Base-by-base conservation (phyloP, 2,797 vertebrate genomes). In the Gouania willdenowi region DNA sequence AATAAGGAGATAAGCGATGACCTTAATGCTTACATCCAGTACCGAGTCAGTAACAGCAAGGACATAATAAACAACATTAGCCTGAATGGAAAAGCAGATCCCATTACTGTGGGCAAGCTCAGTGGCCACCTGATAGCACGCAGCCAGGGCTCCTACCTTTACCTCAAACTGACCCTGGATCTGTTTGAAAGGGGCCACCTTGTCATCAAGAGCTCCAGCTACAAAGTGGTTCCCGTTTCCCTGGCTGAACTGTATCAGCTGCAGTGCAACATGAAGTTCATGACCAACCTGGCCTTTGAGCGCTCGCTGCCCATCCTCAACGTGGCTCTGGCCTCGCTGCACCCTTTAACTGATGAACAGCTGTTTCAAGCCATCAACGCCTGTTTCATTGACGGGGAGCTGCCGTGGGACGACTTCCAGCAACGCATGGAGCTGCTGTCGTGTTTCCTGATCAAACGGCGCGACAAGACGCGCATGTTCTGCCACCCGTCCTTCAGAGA, bases 181-280 rank as follows among this genome's bases (percentile, higher is more conserved):
- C 93, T 98, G 59, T 94, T 99, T 28, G 93, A 99, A 54, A 89
- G 83, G 52, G 97, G 95, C 44, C 94, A 97, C 67, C 75, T 99
- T 35, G 97, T 98, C 51, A 96, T 98, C 70, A 98, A 99, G 84
- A 98, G 97, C 3, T 88, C 95, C 43, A 95, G 96, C 87, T 98
- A 97, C 86, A 98, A 99, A 78, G 95, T 97, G 4, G 95, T 99
- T 41, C 97, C 97, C 0, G 94, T 99, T 39, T 99, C 95, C 0
- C 70, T 99, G 20, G 91, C 95, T 0, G 95, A 99, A 80, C 91
- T 99, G 30, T 99, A 98, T 71, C 85, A 97, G 54, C 85, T 99
- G 15, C 96, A 97, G 84, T 98, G 97, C 83, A 99, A 98, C 74
- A 95, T 99, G 93, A 96, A 94, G 80, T 99, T 98, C 83, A 92